Evolutionary conservation across 2,113 vertebrate genomes (phyloP).

Genomic region (Helogale parvula): DNA sequence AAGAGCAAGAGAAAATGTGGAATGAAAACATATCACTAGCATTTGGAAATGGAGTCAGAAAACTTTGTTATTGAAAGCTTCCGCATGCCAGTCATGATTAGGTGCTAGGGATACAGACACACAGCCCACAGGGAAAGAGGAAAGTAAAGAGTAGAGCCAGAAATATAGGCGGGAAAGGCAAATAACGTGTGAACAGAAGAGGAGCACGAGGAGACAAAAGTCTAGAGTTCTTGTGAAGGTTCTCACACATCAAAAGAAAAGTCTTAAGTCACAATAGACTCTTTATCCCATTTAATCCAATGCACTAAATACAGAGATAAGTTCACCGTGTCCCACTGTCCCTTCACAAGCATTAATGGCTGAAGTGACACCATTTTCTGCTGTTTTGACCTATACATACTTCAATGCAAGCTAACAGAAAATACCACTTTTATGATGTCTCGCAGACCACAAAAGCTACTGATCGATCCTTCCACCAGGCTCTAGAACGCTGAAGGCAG

Average conservation of each 20-base stretch:
- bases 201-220: background rate
- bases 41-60: background rate
- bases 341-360: background rate
- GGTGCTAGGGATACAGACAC: background rate
- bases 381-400: background rate
- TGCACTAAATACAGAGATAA: background rate
- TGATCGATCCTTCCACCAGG: background rate
- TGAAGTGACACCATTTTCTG: background rate
- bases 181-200: background rate
- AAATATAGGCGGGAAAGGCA: background rate
- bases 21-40: background rate
- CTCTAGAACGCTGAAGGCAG: background rate
- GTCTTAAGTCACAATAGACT: background rate
- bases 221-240: background rate
- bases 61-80: background rate
- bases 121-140: background rate
- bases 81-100: background rate
- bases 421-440: background rate
- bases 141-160: background rate
- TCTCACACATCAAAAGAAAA: background rate
- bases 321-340: background rate
- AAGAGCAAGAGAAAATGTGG: background rate
- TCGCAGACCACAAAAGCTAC: background rate
- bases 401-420: background rate
- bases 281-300: background rate